Percentiles rank a stretch among this genome's conserved stretches.
Conservation (phyloP, 1,140 invertebrate genomes). For the Drosophila erecta region DNA sequence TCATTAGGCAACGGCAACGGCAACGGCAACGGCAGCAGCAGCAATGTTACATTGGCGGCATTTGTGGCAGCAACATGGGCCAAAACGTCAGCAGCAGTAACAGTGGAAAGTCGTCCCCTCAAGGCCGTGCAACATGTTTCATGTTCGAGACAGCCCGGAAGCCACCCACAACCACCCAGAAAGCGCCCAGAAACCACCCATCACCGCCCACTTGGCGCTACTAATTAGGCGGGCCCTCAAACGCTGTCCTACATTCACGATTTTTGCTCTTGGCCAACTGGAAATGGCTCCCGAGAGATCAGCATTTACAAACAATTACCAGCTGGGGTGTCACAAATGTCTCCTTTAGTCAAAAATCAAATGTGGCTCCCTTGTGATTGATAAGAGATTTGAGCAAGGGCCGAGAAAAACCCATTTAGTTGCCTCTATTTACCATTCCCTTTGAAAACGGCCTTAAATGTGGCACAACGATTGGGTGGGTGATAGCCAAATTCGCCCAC, state of each 20-base stretch:
- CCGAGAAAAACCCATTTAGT: neutral
- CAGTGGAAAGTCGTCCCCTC: neutral
- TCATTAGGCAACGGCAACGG: conserved; percentile 51
- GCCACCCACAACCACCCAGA: neutral
- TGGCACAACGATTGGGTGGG: no score
- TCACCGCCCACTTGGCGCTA: neutral
- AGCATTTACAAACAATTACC: conserved; percentile 17
- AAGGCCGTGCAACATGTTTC: conserved; percentile 2
- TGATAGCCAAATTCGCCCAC: no score
- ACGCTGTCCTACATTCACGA: conserved; percentile 10
- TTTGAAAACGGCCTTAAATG: no score
- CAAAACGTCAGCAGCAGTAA: conserved; percentile 11
- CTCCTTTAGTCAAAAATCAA: conserved; percentile 9
- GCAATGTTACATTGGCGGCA: conserved; percentile 5
- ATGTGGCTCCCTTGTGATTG: conserved; percentile 15
- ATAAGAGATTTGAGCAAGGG: conserved; percentile 9
- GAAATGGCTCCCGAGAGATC: conserved; percentile 15
- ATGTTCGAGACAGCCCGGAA: neutral
- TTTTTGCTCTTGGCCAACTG: conserved; percentile 13
- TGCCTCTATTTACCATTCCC: no score
- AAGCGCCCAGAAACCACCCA: neutral
- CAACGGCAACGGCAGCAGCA: conserved; percentile 7
- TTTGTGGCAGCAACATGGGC: conserved; percentile 9
- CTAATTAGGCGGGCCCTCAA: conserved; percentile 6
- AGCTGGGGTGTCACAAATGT: conserved; percentile 14